Evolutionary conservation across 2,113 vertebrate genomes (phyloP).

Genomic region (Anthoscopus minutus): DNA sequence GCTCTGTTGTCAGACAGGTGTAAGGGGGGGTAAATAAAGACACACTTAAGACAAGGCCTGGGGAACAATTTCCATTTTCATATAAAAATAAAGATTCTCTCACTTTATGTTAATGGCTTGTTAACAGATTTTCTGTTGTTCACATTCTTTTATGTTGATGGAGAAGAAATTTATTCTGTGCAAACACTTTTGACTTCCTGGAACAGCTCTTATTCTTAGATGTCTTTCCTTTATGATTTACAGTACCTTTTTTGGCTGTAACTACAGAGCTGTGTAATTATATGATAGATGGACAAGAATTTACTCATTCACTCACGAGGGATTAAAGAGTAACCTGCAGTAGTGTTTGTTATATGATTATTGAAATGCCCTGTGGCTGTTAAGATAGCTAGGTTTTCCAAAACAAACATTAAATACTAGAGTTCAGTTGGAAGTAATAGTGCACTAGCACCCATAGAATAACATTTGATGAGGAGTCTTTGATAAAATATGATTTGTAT

Average conservation of each 20-base stretch:
- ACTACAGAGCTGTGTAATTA: neutral
- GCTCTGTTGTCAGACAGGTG: neutral
- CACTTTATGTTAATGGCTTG: neutral
- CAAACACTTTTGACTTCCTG: neutral
- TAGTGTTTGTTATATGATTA: slow-evolving; percentile 57
- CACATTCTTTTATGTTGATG: neutral
- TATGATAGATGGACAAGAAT: slow-evolving; percentile 34
- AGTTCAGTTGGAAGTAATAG: slow-evolving; percentile 6
- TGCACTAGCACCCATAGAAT: neutral
- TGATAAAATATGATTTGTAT: neutral
- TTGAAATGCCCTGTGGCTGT: slow-evolving; percentile 54
- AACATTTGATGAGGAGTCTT: neutral
- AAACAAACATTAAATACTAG: slow-evolving; percentile 37
- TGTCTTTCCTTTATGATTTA: slow-evolving; percentile 29
- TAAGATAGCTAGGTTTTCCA: slow-evolving; percentile 46
- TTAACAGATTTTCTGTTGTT: neutral
- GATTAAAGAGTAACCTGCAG: slow-evolving; percentile 62
- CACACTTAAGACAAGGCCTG: neutral
- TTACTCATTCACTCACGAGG: slow-evolving; percentile 30
- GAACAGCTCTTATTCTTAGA: neutral
- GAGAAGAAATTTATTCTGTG: neutral
- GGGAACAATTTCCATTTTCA: neutral
- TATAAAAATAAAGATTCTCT: neutral
- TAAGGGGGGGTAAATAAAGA: neutral
- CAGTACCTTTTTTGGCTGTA: neutral